Base-by-base conservation (phyloP, 2,113 vertebrate species). In the Cavia aperea region DNA sequence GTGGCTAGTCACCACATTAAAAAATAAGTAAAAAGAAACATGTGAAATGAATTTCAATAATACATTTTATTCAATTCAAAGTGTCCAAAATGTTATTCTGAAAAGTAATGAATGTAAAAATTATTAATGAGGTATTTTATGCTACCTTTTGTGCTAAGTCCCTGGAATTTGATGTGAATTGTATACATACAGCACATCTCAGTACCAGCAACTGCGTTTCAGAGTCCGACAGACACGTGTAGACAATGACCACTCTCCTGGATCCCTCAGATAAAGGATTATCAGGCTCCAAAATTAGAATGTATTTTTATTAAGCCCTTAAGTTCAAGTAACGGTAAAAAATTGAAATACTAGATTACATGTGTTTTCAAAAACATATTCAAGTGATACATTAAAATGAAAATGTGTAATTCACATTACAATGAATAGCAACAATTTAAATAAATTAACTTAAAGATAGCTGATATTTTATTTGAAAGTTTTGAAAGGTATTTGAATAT, bases 321-420 rank as follows among this genome's bases (percentile, higher is more conserved):
- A 86, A 66, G 81, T 88, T 90, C 72, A 85, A 94, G 43, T 49
- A 81, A 81, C 51, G 43, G 21, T 31, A 63, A 82, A 58, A 89
- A 81, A 39, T 36, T 54, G 49, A 26, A 43, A 96, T 78, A 26
- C 51, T 51, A 86, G 21, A 58, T 39, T 43, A 46, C 81, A 54
- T 24, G 58, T 33, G 24, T 58, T 92, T 92, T 81, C 29, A 51
- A 81, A 70, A 93, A 65, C 62, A 56, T 60, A 56, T 60, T 36
- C 46, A 84, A 87, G 87, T 91, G 39, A 84, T 83, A 83, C 79
- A 81, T 87, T 84, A 93, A 95, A 90, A 89, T 72, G 56, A 94
- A 92, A 89, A 90, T 78, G 51, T 86, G 5, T 60, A n/a, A 86
- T 92, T 90, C 24, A 65, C 24, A 65, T 63, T 73, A 56, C 49